These are phyloP conservation scores for Uria lomvia DNA, from an alignment of 2,113 vertebrate genomes.

Conservation along the genomic window DNA sequence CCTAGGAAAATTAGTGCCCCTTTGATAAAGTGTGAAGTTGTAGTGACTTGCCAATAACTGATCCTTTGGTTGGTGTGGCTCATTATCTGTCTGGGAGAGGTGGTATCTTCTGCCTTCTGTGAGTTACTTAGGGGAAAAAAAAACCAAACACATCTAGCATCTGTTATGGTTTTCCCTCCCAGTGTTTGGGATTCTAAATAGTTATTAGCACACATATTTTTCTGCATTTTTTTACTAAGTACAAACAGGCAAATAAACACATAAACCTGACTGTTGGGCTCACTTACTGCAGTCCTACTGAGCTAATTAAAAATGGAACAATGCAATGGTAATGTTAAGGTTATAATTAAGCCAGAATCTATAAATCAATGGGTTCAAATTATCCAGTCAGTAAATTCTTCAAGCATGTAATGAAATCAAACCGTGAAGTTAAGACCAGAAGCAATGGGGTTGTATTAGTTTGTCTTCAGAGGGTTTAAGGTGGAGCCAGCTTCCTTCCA, in stretches of 20 bases:
- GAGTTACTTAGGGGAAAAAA: neutral
- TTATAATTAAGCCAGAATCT: neutral
- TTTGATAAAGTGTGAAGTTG: neutral
- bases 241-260: neutral
- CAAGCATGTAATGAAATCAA: neutral
- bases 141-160: neutral
- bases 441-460: neutral
- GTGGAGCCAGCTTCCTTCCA: neutral
- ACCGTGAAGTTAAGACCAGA: neutral
- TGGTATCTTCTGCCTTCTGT: neutral
- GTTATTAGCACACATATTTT: neutral
- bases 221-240: neutral
- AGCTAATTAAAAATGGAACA: neutral
- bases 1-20: neutral
- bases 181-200: neutral
- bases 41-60: neutral
- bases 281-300: neutral
- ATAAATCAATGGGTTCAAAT: constrained; percentile 25
- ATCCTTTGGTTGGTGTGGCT: neutral
- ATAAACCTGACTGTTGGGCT: neutral
- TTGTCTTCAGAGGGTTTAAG: neutral
- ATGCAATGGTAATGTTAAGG: neutral
- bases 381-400: neutral
- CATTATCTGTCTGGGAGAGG: neutral
- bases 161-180: neutral